Evolutionary conservation across 2,113 vertebrate species (phyloP).

Genomic region (Hypanus sabinus): DNA sequence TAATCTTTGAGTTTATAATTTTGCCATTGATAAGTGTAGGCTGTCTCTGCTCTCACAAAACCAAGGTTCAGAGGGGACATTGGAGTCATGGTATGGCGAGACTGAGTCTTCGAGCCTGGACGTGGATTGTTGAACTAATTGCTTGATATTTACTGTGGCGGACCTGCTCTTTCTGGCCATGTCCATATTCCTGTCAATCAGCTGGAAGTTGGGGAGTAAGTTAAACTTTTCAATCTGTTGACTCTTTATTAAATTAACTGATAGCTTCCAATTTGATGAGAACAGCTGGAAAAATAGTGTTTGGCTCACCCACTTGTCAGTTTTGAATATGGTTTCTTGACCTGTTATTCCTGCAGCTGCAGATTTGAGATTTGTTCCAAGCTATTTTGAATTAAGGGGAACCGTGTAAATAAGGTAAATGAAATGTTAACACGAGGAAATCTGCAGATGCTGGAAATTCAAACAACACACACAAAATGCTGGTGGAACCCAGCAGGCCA

Average conservation of each 20-base stretch:
- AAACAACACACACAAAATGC: no score
- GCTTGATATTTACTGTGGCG: neutral
- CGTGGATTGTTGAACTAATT: neutral
- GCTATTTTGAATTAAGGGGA: conserved; percentile 15
- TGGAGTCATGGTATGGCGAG: neutral
- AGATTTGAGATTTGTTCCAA: neutral
- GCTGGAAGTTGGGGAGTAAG: neutral
- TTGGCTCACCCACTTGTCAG: neutral
- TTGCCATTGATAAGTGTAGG: no score
- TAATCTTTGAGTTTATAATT: no score
- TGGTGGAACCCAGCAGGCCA: no score
- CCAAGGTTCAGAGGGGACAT: neutral
- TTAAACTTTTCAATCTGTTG: neutral
- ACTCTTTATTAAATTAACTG: neutral
- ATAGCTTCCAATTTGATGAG: neutral
- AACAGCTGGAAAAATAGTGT: neutral
- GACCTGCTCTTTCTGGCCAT: neutral
- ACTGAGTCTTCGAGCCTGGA: no score
- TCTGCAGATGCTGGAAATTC: no score
- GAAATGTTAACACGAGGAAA: no score
- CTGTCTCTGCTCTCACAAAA: neutral
- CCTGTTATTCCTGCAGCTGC: neutral
- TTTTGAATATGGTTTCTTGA: neutral
- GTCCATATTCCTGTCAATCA: neutral
- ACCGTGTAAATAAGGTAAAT: neutral